These are phyloP conservation scores for Malthinus seriepunctatus DNA, from an alignment of 2,888 invertebrate genomes.

Conservation along the genomic window DNA sequence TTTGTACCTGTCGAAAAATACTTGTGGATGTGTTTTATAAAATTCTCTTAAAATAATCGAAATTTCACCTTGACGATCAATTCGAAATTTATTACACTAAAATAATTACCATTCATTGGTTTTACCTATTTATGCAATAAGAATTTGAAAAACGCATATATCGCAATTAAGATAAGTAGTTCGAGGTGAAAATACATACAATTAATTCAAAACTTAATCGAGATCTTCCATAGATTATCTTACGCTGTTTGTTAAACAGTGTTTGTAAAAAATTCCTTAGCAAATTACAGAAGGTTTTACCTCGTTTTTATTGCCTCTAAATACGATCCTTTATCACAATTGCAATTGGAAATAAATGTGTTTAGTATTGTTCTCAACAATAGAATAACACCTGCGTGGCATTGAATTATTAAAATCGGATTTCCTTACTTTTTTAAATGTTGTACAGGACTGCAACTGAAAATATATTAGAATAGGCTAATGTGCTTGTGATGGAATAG, in stretches of 20 bases:
- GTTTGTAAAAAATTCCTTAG: conserved; percentile 12
- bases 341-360: conserved; percentile 34
- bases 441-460: too few species aligned
- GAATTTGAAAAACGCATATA: not conserved
- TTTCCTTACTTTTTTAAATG: too few species aligned
- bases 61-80: too few species aligned
- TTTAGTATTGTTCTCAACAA: conserved; percentile 37
- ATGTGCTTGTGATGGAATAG: too few species aligned
- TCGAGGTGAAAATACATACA: conserved; percentile 20
- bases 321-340: conserved; percentile 24
- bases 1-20: too few species aligned
- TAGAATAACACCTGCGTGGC: conserved; percentile 37
- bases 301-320: conserved; percentile 33
- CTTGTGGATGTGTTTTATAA: too few species aligned
- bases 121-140: conserved; percentile 6
- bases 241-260: conserved; percentile 8
- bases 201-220: conserved; percentile 3
- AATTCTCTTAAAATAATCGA: too few species aligned
- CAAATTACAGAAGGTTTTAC: conserved; percentile 22
- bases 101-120: too few species aligned
- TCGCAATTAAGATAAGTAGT: conserved; percentile 15
- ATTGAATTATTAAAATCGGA: conserved; percentile 24
- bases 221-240: conserved; percentile 16
- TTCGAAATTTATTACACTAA: too few species aligned
- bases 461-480: too few species aligned